These are phyloP conservation scores for Melipona bicolor DNA, from an alignment of 2,888 invertebrate species.

Conservation along the genomic window DNA sequence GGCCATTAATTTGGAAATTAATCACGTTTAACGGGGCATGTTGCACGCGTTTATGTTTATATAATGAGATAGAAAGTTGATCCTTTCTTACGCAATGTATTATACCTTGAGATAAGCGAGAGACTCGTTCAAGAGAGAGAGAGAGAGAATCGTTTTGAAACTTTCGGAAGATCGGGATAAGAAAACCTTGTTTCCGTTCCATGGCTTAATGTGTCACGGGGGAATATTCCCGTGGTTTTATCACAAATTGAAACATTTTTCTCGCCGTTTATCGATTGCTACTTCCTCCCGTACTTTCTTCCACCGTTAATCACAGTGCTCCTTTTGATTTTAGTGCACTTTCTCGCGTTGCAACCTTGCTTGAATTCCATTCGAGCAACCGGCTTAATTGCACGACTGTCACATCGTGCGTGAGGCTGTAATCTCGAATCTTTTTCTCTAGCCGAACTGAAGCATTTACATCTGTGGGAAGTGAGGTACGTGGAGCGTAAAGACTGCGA, in stretches of 20 bases:
- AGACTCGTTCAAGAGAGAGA: not conserved
- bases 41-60: constrained; percentile 22
- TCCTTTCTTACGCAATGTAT: constrained; percentile 41
- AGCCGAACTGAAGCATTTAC: not conserved
- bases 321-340: not conserved
- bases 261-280: not conserved
- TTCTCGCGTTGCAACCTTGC: constrained; percentile 12
- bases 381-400: constrained; percentile 5
- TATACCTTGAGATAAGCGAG: constrained; percentile 8
- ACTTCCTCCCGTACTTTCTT: constrained; percentile 1
- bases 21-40: not conserved
- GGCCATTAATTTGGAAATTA: constrained; percentile 24
- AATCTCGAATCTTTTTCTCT: not conserved
- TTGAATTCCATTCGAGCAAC: not conserved
- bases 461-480: not conserved
- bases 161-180: constrained; percentile 24
- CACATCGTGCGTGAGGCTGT: not conserved
- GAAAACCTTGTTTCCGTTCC: not conserved
- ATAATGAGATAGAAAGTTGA: constrained; percentile 49
- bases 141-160: not conserved
- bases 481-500: not conserved
- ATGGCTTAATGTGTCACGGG: not conserved
- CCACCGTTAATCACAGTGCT: constrained; percentile 1
- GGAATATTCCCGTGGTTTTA: not conserved
- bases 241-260: constrained; percentile 27